Evolutionary conservation across 2,113 vertebrate species (phyloP).

Genomic region (Amphiprion ocellaris): DNA sequence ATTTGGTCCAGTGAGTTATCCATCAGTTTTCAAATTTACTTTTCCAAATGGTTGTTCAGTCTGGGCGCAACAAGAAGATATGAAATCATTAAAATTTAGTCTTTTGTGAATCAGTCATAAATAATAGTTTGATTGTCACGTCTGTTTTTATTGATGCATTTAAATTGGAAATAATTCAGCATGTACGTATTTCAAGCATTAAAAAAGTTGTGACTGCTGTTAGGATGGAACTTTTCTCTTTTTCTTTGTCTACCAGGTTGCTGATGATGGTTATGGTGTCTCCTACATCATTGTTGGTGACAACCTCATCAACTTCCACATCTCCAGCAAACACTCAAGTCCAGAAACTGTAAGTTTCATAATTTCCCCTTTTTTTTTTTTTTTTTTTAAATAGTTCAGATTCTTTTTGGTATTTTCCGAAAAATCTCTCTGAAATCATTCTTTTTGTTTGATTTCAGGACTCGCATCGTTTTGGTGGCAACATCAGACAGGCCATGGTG

Average conservation of each 20-base stretch:
- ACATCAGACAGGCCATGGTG: slow-evolving; percentile 90
- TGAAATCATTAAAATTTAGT: no score
- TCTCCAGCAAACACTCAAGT: slow-evolving; percentile 96
- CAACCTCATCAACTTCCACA: slow-evolving; percentile 93
- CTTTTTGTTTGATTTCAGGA: slow-evolving; percentile 81
- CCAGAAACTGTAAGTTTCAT: slow-evolving; percentile 90
- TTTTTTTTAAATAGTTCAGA: neutral
- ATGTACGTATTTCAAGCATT: no score
- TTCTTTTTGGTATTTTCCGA: neutral
- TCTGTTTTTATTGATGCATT: no score
- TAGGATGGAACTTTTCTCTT: neutral
- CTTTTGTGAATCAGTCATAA: no score
- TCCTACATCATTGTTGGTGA: slow-evolving; percentile 95
- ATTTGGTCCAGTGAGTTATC: slow-evolving; percentile 93
- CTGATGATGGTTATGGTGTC: slow-evolving; percentile 97
- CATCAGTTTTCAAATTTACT: neutral
- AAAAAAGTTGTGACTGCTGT: no score
- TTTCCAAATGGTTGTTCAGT: neutral
- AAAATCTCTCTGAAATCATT: neutral
- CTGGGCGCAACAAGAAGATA: neutral
- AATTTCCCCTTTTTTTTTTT: neutral
- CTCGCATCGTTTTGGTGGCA: slow-evolving; percentile 92
- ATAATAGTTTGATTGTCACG: no score
- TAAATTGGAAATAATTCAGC: no score
- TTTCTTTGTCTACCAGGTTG: slow-evolving; percentile 85